Evolutionary conservation across 2,888 invertebrate species (phyloP).

Genomic region (Acrobasis repandana): DNA sequence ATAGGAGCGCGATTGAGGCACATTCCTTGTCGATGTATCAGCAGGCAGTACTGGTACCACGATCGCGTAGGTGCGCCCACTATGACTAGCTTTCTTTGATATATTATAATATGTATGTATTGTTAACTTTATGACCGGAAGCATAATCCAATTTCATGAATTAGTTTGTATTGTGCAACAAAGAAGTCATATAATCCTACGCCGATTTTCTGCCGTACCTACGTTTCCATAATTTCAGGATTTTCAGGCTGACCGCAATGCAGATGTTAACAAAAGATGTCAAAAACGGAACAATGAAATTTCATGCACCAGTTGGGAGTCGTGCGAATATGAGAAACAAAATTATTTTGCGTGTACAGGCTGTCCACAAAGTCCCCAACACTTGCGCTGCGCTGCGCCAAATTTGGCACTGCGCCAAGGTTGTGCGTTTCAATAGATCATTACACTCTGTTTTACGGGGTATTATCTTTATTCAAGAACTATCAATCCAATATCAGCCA

Average conservation of each 20-base stretch:
- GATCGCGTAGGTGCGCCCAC: slow-evolving; percentile 26
- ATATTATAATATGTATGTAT: neutral
- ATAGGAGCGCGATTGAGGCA: slow-evolving; percentile 48
- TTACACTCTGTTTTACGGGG: slow-evolving; percentile 45
- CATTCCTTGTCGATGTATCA: slow-evolving; percentile 60
- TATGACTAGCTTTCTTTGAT: slow-evolving; percentile 19
- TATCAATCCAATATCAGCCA: slow-evolving; percentile 38
- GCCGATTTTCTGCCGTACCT: neutral
- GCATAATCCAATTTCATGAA: slow-evolving; percentile 3
- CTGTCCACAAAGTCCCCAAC: slow-evolving; percentile 31
- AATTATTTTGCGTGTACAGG: slow-evolving; percentile 34
- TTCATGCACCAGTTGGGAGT: slow-evolving; percentile 16
- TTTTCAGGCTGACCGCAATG: neutral
- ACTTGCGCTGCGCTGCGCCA: slow-evolving; percentile 51
- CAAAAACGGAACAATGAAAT: slow-evolving; percentile 20
- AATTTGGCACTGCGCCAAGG: slow-evolving; percentile 63
- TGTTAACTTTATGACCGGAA: slow-evolving; percentile 21
- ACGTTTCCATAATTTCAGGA: neutral
- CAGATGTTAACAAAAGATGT: neutral
- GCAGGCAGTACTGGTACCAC: slow-evolving; percentile 28
- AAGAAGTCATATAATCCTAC: neutral
- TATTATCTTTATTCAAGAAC: slow-evolving; percentile 45
- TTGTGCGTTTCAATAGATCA: slow-evolving; percentile 61
- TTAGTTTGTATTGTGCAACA: neutral
- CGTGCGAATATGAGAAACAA: slow-evolving; percentile 27